Evolutionary conservation across 2,113 vertebrate species (phyloP), one percentile per base, ranked within the genome.

Genomic region (Bombycilla garrulus): DNA sequence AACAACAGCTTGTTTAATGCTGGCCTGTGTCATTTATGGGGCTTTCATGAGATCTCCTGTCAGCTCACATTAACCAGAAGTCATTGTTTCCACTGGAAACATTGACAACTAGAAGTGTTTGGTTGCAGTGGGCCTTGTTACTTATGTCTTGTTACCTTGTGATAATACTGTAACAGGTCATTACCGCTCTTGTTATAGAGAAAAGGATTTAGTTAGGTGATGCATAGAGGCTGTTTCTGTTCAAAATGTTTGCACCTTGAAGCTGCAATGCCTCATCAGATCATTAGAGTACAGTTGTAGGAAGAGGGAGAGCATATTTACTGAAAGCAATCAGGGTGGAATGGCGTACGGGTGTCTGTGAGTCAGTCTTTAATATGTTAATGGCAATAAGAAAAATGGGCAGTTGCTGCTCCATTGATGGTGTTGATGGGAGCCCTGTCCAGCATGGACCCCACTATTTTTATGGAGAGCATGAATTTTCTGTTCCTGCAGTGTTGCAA

Each of bases 41-140:
- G 83, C 44, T 90, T 96, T 95, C 64, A 28, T 64, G 88, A 95
- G 81, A 64, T 95, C 58, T 93, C 50, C 85, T 97, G 96, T 96
- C 96, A 97, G 78, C 77, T 87, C 65, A 69, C 0, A 2, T 95
- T 97, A 96, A 97, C 50, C 95, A 95, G 94, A 93, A 97, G 81
- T 96, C 95, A 97, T 97, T 94, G 94, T 95, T 96, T 96, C 94
- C 28, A 22, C 28, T 94, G 92, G 81, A 95, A 94, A 78, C 88
- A 61, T 3, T 94, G 95, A 96, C 95, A 96, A 93, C 76, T 40
- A 17, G 76, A 93, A 88, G 81, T 62, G 70, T 90, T 93, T 96
- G 76, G 96, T 96, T 97, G 96, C 96, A 96, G 42, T 95, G 96
- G 96, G 96, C 93, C 96, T 97, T 84, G 78, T 97, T 97, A 96